Base-by-base conservation (phyloP, 1,140 invertebrate genomes). In the Drosophila lacertosa region DNA sequence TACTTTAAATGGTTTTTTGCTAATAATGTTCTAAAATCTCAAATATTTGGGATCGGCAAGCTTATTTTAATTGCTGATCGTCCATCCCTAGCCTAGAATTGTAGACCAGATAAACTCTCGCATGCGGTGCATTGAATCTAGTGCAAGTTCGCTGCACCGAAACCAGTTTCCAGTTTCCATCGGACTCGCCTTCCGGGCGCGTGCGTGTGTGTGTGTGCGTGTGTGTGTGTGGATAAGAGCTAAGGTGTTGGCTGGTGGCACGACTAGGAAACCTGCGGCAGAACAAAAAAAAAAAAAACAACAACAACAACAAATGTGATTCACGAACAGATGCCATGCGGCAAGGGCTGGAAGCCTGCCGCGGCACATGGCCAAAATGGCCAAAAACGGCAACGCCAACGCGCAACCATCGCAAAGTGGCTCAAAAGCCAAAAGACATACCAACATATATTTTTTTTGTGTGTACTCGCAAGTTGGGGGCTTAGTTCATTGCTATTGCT, bases 401-500 rank as follows among this genome's bases (percentile, higher is more conserved):
- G 81, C 80, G 24, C 24, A 26, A 7, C 26, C 26, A 29, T 29
- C 26, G 26, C 51, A 40, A 62, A 53, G 22, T 50, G 9, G 53
- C 48, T 35, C 22, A 15, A 20, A 42, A 76, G 48, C 47, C 55
- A 65, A 73, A 60, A 64, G 53, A 75, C 67, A 68, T 72, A 40
- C 33, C 57, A 65, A 77, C 60, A 59, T 70, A 48, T 20, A 29
- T 40, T 45, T 32, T 67, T 54, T 26, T 39, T 6, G 32, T 26
- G 16, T 54, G 37, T 18, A 39, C 24, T 4, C 37, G 59, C 65
- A 83, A 83, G 79, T 83, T 67, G 74, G 82, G 82, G 82, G 83
- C 82, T 88, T 88, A 88, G 82, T 89, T 88, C 82, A 88, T 88
- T 88, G 82, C 82, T 88, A 88, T 88, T 88, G 82, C 82, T 88